phyloP scores from a whole-genome alignment of 2,888 invertebrate species.

The Agrotis puta region DNA sequence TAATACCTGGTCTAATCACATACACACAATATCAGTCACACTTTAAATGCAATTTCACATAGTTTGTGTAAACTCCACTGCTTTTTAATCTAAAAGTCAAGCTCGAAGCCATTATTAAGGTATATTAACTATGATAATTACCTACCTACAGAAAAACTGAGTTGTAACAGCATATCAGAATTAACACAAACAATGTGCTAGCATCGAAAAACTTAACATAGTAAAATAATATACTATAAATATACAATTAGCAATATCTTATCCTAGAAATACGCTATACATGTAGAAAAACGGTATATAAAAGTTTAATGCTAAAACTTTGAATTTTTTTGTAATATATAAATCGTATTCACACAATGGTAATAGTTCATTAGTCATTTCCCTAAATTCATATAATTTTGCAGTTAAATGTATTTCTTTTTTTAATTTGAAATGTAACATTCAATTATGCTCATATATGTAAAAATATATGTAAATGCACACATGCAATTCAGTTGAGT shows the following conservation, averaged over 20 bases:
- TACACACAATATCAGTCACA: conserved; percentile 77
- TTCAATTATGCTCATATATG: conserved; percentile 64
- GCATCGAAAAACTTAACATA: conserved; percentile 73
- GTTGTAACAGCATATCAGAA: conserved; percentile 20
- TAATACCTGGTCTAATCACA: conserved; percentile 63
- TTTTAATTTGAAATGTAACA: conserved; percentile 60
- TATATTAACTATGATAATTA: conserved; percentile 11
- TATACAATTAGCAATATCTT: conserved; percentile 83
- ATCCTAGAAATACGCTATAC: conserved; percentile 80
- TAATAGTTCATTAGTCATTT: conserved; percentile 54
- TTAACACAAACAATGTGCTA: conserved; percentile 71
- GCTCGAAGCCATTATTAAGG: conserved; percentile 20
- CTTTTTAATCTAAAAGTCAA: conserved; percentile 15
- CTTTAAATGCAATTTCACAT: conserved; percentile 68
- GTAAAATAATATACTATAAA: conserved; percentile 76
- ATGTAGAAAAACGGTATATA: conserved; percentile 83
- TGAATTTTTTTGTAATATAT: conserved; percentile 65
- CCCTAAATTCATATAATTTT: conserved; percentile 62
- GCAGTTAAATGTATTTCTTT: conserved; percentile 58
- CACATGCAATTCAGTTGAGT: conserved; percentile 35
- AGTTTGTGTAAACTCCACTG: conserved; percentile 65
- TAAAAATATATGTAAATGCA: conserved; percentile 63
- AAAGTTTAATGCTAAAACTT: conserved; percentile 75
- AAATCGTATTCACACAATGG: conserved; percentile 71
- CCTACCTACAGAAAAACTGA: conserved; percentile 3